Evolutionary conservation across 2,888 invertebrate species (phyloP), one percentile per base, ranked within the genome.

Genomic region (Eilema sororculum): DNA sequence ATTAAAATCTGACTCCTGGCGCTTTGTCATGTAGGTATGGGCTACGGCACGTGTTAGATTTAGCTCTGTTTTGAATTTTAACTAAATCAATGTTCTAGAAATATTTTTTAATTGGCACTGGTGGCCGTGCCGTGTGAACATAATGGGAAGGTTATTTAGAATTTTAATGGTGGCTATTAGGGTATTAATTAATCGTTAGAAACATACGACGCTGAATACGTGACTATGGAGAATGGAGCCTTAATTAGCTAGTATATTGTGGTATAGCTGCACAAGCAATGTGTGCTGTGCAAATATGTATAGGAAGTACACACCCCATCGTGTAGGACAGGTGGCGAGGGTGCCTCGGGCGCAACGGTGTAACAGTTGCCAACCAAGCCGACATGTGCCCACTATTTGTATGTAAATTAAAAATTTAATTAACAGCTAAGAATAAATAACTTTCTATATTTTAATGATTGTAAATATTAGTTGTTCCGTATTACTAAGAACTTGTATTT

Each of bases 1-100:
- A 93, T 94, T 94, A 92, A 92, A 93, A 93, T 78, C 85, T 87
- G 87, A 89, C 91, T 91, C 84, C 86, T 89, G 87, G 88, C 89
- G 84, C 84, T 90, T 84, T 87, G 86, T 87, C 88, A 85, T 87
- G 86, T 86, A 80, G 77, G 80, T 77, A n/a, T 24, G 33, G 65
- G 52, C 46, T 22, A 75, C 76, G 78, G 78, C 79, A 83, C 80
- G 81, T 85, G 85, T 86, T 86, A 87, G 83, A 85, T 86, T 84
- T 86, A 78, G 84, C 79, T 82, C 76, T 76, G 79, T 80, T 80
- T 85, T 81, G 79, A 84, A 84, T 85, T 83, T 86, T 84, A 87
- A 86, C 84, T 85, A 86, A 84, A 84, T 80, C 84, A 81, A 84
- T 86, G 81, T 83, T 80, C 77, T 77, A 79, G 77, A 84, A 82